Conservation (phyloP, 2,797 vertebrate genomes). For the Enteromius treurensis region DNA sequence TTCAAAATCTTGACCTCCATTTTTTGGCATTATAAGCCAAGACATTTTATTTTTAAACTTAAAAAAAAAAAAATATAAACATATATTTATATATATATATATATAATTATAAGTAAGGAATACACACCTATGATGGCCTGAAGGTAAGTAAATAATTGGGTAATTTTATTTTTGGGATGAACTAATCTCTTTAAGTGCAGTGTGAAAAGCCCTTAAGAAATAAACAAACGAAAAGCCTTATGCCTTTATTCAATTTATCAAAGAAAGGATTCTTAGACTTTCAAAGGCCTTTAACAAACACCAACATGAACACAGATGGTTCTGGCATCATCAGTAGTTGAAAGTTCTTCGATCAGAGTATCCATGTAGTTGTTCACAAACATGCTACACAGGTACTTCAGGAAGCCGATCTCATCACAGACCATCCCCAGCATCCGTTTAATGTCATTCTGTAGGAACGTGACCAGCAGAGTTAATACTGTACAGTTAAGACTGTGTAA, state of each 20-base stretch:
- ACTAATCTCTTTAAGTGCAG: not conserved
- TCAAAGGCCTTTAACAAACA: conserved; percentile 27
- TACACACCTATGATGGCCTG: no score
- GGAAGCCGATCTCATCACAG: conserved; percentile 52
- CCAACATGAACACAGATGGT: conserved; percentile 48
- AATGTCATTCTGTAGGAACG: conserved; percentile 21
- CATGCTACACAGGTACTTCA: conserved; percentile 31
- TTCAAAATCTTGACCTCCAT: no score
- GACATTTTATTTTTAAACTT: no score
- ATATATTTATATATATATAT: no score
- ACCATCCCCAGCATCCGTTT: not conserved
- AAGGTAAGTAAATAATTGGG: no score
- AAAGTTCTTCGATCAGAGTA: conserved; percentile 51
- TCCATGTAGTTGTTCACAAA: conserved; percentile 16
- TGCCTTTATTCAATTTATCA: not conserved
- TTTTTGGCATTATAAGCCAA: no score
- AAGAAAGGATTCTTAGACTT: not conserved
- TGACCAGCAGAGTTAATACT: no score
- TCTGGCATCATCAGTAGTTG: conserved; percentile 44
- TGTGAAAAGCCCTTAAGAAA: not conserved
- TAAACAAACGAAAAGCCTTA: not conserved
- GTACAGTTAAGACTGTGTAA: no score
- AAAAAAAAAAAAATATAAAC: no score
- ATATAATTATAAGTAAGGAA: no score
- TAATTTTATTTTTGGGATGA: no score